These are phyloP conservation scores for Corynorhinus townsendii DNA, from an alignment of 2,113 vertebrate species.

Conservation along the genomic window DNA sequence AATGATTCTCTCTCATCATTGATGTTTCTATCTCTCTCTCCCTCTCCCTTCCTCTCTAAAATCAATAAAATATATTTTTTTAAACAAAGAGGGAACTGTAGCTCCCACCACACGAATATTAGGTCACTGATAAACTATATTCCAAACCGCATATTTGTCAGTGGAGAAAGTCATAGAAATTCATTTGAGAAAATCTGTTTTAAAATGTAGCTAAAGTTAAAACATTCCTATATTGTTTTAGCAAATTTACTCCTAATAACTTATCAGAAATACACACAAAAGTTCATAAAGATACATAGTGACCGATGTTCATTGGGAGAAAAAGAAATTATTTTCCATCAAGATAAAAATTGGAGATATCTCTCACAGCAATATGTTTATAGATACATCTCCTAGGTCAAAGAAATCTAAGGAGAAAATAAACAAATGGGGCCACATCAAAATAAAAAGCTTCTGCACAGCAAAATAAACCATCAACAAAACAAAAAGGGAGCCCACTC, in stretches of 20 bases:
- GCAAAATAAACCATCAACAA: no score
- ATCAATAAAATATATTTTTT: no score
- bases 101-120: neutral
- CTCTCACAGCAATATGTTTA: no score
- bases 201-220: neutral
- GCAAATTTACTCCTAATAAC: neutral
- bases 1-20: no score
- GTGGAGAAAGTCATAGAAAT: neutral
- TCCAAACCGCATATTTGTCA: neutral
- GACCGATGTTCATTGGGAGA: neutral
- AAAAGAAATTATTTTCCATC: neutral
- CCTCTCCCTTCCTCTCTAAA: no score
- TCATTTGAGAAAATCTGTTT: neutral
- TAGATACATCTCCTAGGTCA: no score
- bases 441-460: no score
- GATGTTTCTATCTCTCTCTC: no score
- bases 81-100: neutral
- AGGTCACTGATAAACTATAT: neutral
- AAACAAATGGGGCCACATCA: no score
- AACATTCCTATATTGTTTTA: neutral
- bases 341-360: neutral
- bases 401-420: no score
- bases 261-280: neutral
- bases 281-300: neutral
- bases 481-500: no score